Conservation (phyloP, 2,888 invertebrate genomes). For the Meteorus colon region DNA sequence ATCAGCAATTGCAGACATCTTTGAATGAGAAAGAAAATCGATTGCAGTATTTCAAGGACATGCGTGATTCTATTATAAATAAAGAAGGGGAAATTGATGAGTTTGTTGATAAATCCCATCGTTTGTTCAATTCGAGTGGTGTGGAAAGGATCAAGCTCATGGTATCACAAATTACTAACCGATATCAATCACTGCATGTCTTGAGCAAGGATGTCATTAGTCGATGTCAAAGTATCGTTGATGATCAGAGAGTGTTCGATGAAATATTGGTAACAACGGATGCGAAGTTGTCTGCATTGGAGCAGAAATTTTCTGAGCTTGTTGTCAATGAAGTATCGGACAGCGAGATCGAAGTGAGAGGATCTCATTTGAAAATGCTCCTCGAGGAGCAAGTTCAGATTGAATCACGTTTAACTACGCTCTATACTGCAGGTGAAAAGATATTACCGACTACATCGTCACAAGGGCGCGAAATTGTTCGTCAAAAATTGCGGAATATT, state of each 20-base stretch:
- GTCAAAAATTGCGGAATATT: conserved; percentile 87
- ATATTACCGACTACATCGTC: conserved; percentile 95
- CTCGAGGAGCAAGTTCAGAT: conserved; percentile 89
- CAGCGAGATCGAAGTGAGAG: conserved; percentile 79
- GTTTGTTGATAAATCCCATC: conserved; percentile 92
- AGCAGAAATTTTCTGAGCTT: conserved; percentile 79
- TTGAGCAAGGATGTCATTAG: conserved; percentile 90
- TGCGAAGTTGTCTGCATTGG: conserved; percentile 85
- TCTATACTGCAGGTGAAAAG: conserved; percentile 88
- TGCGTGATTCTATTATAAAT: conserved; percentile 83
- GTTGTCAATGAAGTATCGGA: conserved; percentile 78
- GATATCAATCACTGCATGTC: conserved; percentile 87
- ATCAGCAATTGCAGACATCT: conserved; percentile 88
- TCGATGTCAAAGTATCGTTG: conserved; percentile 87
- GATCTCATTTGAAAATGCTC: conserved; percentile 82
- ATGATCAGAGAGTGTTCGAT: conserved; percentile 87
- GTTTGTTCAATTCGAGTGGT: conserved; percentile 86
- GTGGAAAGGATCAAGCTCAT: conserved; percentile 90
- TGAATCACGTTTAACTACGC: conserved; percentile 83
- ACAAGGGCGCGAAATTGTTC: conserved; percentile 89
- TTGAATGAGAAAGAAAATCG: conserved; percentile 87
- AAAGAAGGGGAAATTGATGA: conserved; percentile 91
- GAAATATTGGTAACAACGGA: conserved; percentile 84
- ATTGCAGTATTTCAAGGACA: conserved; percentile 81
- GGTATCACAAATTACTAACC: conserved; percentile 91